These are phyloP conservation scores for Melipona quadrifasciata DNA, from an alignment of 1,140 invertebrate species.

Conservation along the genomic window DNA sequence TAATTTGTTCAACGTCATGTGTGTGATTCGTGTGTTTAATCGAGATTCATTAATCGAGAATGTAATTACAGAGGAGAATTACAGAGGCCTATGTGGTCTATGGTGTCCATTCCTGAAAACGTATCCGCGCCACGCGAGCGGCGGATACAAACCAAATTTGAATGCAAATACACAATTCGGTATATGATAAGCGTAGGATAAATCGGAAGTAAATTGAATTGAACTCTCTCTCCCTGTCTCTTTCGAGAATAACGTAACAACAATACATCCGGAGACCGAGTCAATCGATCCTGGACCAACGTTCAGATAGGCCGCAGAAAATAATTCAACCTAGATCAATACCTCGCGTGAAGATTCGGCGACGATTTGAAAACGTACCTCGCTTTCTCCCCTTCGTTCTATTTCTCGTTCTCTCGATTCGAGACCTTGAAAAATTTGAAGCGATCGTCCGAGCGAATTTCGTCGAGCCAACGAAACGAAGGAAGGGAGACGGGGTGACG, in stretches of 20 bases:
- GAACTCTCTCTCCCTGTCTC: no score
- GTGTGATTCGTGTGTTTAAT: background rate
- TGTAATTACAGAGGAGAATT: background rate
- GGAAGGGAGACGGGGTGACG: no score
- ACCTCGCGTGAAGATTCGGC: background rate
- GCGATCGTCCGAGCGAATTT: no score
- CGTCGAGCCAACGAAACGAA: no score
- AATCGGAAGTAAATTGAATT: background rate
- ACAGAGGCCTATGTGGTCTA: background rate
- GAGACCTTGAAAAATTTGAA: no score
- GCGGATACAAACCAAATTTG: background rate
- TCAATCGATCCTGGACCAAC: background rate
- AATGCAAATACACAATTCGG: background rate
- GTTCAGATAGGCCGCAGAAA: background rate
- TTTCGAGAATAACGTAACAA: background rate
- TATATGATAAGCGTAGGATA: background rate
- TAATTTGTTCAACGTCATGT: background rate
- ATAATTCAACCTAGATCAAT: constrained; percentile 3
- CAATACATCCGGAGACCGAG: background rate
- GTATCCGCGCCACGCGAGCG: background rate
- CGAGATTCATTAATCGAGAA: no score
- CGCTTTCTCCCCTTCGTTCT: no score
- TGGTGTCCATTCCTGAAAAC: background rate
- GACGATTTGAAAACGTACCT: no score
- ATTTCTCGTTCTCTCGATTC: no score